Evolutionary conservation across 1,140 invertebrate species (phyloP), one percentile per base, ranked within the genome.

Genomic region (Maconellicoccus hirsutus): DNA sequence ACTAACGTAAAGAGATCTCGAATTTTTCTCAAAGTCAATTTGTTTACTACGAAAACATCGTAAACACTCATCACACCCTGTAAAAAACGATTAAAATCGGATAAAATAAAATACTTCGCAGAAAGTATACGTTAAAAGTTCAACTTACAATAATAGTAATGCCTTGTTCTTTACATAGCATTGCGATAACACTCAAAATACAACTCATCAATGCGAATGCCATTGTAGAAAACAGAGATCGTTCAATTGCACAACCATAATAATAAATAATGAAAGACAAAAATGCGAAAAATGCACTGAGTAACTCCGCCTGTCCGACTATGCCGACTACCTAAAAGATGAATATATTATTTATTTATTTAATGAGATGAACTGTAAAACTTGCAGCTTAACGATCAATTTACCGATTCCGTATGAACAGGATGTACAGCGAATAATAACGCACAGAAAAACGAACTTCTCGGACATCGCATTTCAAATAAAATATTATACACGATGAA

Each of bases 81-180:
- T 76, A 88, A 86, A 74, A 23, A 26, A 70, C 16, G 39, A 73
- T 52, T 63, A 38, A 29, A 73, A 71, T n/a, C n/a, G n/a, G n/a
- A n/a, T n/a, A n/a, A n/a, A n/a, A n/a, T n/a, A n/a, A n/a, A n/a
- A n/a, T 69, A 12, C 39, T 52, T 10, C 12, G 12, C 22, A n/a
- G n/a, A n/a, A 71, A 26, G 59, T 29, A 66, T 26, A 70, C n/a
- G 61, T 69, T 73, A n/a, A 72, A 38, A 38, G 6, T 7, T 38
- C 33, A 38, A 83, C 86, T 86, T 82, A 94, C 93, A 78, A 93
- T 80, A 66, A 89, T 86, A 70, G 92, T 95, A 42, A 98, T 87
- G 10, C 94, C 94, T 79, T 91, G 93, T 81, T 98, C 95, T 81
- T 98, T 98, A 78, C 88, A 94, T 27, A 98, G 79, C 83, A 95